These are phyloP conservation scores for Sula dactylatra DNA, from an alignment of 2,113 vertebrate genomes.

Conservation along the genomic window DNA sequence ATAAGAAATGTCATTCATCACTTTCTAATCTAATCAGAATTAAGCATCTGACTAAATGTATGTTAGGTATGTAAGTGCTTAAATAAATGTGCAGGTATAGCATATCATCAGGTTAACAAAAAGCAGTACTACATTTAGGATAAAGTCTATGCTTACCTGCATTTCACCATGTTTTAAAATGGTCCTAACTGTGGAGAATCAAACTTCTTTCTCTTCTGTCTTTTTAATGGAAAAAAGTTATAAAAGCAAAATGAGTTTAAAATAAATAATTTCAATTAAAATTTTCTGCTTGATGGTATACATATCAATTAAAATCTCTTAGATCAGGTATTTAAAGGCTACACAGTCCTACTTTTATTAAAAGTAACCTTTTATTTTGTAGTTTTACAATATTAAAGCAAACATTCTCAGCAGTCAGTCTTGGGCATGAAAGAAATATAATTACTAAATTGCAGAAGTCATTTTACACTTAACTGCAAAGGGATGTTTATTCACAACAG, in stretches of 20 bases:
- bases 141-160: not conserved
- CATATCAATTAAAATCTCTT: not conserved
- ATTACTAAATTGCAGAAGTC: conserved; percentile 5
- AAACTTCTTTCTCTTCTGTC: not conserved
- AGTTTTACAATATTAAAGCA: not conserved
- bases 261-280: not conserved
- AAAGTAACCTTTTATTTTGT: not conserved
- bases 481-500: not conserved
- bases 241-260: not conserved
- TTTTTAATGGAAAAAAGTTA: not conserved
- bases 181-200: not conserved
- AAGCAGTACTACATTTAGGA: not conserved
- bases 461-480: not conserved
- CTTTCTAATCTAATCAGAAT: not conserved
- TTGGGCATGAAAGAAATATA: conserved; percentile 13
- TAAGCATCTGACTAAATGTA: not conserved
- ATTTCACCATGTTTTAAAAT: not conserved
- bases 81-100: not conserved
- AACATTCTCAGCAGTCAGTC: not conserved
- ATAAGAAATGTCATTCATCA: not conserved
- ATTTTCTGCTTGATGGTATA: not conserved
- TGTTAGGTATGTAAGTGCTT: not conserved
- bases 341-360: not conserved
- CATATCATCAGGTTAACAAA: not conserved
- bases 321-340: not conserved